A percentile compares a stretch with the other conserved stretches of the same genome.
Evolutionary conservation across 1,140 invertebrate species (phyloP).

Genomic region (Drosophila repletoides): DNA sequence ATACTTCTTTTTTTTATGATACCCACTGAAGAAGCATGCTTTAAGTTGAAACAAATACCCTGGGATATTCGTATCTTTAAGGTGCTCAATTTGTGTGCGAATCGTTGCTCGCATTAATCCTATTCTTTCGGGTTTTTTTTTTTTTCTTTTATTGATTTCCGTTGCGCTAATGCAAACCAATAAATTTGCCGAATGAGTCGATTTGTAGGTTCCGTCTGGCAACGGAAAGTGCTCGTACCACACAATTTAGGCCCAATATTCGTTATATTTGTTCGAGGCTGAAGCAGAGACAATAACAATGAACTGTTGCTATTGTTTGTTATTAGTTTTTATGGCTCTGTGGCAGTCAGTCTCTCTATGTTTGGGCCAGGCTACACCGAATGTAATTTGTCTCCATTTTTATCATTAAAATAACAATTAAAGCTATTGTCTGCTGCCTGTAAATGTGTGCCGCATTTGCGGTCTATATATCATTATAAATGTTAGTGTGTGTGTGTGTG

Average conservation of each 20-base stretch:
- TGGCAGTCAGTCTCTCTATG: constrained; percentile 14
- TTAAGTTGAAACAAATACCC: constrained; percentile 15
- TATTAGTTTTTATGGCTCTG: constrained; percentile 74
- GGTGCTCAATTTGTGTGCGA: constrained; percentile 27
- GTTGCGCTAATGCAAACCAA: constrained; percentile 66
- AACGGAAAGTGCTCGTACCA: background rate
- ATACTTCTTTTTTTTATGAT: constrained; percentile 17
- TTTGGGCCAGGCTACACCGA: constrained; percentile 28
- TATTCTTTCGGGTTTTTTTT: background rate
- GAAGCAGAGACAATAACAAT: constrained; percentile 44
- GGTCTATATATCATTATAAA: constrained; percentile 66
- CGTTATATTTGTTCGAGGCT: constrained; percentile 4
- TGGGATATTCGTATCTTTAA: constrained; percentile 37
- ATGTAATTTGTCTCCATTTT: constrained; percentile 79
- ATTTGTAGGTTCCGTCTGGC: constrained; percentile 55
- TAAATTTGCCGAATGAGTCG: constrained; percentile 74
- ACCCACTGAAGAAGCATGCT: background rate
- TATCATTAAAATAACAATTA: constrained; percentile 81
- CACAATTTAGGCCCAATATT: constrained; percentile 51
- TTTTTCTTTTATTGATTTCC: constrained; percentile 80
- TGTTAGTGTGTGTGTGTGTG: constrained; percentile 3
- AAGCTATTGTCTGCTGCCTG: constrained; percentile 50
- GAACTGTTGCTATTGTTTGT: constrained; percentile 79
- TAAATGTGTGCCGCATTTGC: constrained; percentile 71
- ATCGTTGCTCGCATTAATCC: constrained; percentile 27